Base-by-base conservation (phyloP, 92 coral and sea anemone genomes). In the Ricordea florida region DNA sequence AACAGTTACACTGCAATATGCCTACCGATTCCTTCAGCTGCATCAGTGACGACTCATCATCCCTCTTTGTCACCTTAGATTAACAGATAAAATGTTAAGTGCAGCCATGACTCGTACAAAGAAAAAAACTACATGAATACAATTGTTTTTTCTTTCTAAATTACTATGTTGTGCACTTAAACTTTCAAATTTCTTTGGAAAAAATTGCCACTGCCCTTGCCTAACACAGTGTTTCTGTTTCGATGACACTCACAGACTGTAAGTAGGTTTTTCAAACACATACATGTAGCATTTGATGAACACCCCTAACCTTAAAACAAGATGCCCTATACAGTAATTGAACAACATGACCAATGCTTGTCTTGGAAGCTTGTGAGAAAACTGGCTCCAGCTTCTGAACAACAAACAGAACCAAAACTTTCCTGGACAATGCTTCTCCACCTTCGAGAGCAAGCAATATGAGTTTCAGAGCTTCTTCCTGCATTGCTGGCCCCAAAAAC, bases 401-500 rank as follows among this genome's bases (percentile, higher is more conserved):
- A 24, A 91, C 97, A 84, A 87, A 91, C 77, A 96, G 64, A 62
- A 96, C 99, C 58, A 96, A 90, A 17, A 96, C 99, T 65, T 96
- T 96, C 69, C 99, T 90, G 33, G 97, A 96, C 62, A 96, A 58
- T 26, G 99, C 89, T 42, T 96, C 99, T 2, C 99, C 99, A 29
- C 96, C 99, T 22, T 96, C 99, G 1, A 96, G 75, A 16, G 99
- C 96, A 64, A 96, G 76, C 79, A 96, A 66, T 33, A 96, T 96
- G 51, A 76, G 88, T 42, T 92, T 90, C 29, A 96, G 80, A 8
- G 99, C 99, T 36, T 96, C 99, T 46, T 96, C 99, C 59, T 96
- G 99, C 99, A 96, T 96, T 35, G 97, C 97, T 51, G 99, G 99
- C 23, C 99, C 99, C 16, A 96, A 94, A 86, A 96, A 96, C 81